Evolutionary conservation across 2,888 invertebrate genomes (phyloP), one percentile per base, ranked within the genome.

Genomic region (Invenusta paracnida): DNA sequence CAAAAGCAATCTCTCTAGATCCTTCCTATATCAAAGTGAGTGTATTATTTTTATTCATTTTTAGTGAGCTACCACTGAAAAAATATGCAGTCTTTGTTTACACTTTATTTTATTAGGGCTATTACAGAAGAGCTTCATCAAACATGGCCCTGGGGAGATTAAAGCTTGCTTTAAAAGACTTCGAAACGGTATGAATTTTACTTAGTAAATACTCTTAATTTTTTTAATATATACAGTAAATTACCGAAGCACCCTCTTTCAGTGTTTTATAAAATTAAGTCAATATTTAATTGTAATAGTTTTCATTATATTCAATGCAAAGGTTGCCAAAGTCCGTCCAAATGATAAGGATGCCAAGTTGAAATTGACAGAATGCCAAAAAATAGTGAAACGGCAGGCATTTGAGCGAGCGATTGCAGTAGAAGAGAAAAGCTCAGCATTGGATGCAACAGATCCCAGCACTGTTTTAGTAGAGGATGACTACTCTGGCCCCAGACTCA

Each of bases 61-160:
- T 88, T 27, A 88, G 84, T 84, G n/a, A n/a, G n/a, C n/a, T n/a
- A n/a, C n/a, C n/a, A n/a, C n/a, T n/a, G n/a, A n/a, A n/a, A n/a
- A n/a, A n/a, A n/a, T n/a, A n/a, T n/a, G n/a, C n/a, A n/a, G n/a
- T n/a, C n/a, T n/a, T n/a, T n/a, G n/a, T n/a, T n/a, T n/a, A n/a
- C n/a, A n/a, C n/a, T n/a, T 48, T 87, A 13, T 85, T 85, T 30
- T 85, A 84, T 48, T 73, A 92, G 93, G 98, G 97, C 0, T 99
- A 97, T 91, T 99, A 98, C 92, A 94, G 99, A 89, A 93, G 98
- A 90, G 99, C 98, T 0, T 96, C 96, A 0, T 95, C 99, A 31
- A 94, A 97, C 90, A 98, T 99, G 98, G 96, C 98, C 29, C 92
- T 98, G 90, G 98, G 98, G 88, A 97, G 97, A 93, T 98, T 96